Evolutionary conservation across 2,888 invertebrate species (phyloP), one percentile per base, ranked within the genome.

Genomic region (Drosophila quinaria): DNA sequence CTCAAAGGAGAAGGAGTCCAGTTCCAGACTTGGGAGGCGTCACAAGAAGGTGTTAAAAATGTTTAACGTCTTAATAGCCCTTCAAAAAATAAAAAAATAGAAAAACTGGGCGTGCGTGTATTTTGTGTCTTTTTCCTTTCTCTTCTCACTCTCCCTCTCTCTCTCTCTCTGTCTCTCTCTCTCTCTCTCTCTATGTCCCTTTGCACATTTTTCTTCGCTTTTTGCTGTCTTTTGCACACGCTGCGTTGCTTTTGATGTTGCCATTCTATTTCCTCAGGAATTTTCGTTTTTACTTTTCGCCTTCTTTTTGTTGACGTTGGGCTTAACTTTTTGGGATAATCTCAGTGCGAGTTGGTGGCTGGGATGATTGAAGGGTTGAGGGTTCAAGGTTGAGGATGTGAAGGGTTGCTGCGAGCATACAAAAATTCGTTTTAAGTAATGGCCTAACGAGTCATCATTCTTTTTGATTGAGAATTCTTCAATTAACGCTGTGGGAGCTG

Each of bases 1-100:
- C n/a, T 42, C 3, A 1, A 9, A 8, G 3, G 25, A 17, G 41
- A n/a, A 46, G 17, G 17, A 0, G 10, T 11, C 46, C 46, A 25
- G 42, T 51, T 44, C 13, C 51, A 25, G 25, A 42, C 59, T 39
- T 41, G 46, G 55, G 41, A 65, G 80, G 81, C 81, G 68, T 85
- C 70, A 47, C 68, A 39, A 69, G 67, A 71, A 89, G 87, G 87
- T 85, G 87, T 84, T 89, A 71, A 74, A 87, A 85, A 84, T 85
- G 85, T 80, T 87, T 89, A 79, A 85, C 85, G 87, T 85, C 85
- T 85, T 85, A 89, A 85, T 85, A 85, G 85, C 74, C 59, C 66
- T 68, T 64, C 5, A 13, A 35, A 35, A 37, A 6, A n/a, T 15
- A 46, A 46, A 44, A 35, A 10, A 33, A 19, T 39, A 13, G 11